A percentile compares a stretch with the other conserved stretches of the same genome.
These are phyloP conservation scores for Amphipyra berbera DNA, from an alignment of 2,888 invertebrate species.

Conservation along the genomic window DNA sequence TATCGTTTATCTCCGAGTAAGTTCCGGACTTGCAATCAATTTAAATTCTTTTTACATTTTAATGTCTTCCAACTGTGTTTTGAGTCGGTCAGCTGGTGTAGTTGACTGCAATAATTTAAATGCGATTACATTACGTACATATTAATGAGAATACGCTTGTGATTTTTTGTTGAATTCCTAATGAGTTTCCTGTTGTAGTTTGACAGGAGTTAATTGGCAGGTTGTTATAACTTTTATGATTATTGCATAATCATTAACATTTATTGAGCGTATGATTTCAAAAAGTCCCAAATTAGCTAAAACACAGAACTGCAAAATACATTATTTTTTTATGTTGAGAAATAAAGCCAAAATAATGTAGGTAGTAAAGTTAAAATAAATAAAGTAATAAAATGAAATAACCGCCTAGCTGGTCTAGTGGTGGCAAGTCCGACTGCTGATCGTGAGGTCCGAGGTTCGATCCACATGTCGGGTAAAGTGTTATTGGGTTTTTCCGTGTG, in stretches of 20 bases:
- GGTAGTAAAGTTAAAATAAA: too few relatives aligned
- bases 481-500: too few relatives aligned
- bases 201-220: conserved; percentile 46
- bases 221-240: conserved; percentile 33
- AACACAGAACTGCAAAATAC: too few relatives aligned
- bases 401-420: too few relatives aligned
- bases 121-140: conserved; percentile 2
- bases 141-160: neutral
- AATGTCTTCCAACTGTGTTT: conserved; percentile 30
- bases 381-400: too few relatives aligned
- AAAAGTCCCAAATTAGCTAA: conserved; percentile 10
- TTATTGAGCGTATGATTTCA: conserved; percentile 33
- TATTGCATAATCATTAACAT: conserved; percentile 34
- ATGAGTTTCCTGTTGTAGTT: conserved; percentile 48
- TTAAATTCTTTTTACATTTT: conserved; percentile 56
- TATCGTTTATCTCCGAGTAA: conserved; percentile 50
- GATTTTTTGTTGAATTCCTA: conserved; percentile 34
- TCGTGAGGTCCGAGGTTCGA: too few relatives aligned
- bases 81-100: conserved; percentile 39
- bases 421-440: too few relatives aligned
- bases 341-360: neutral
- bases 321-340: neutral
- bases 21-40: conserved; percentile 55
- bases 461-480: too few relatives aligned
- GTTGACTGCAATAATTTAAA: neutral